Conservation (phyloP, 2,797 vertebrate genomes). For the Acanthopagrus latus region DNA sequence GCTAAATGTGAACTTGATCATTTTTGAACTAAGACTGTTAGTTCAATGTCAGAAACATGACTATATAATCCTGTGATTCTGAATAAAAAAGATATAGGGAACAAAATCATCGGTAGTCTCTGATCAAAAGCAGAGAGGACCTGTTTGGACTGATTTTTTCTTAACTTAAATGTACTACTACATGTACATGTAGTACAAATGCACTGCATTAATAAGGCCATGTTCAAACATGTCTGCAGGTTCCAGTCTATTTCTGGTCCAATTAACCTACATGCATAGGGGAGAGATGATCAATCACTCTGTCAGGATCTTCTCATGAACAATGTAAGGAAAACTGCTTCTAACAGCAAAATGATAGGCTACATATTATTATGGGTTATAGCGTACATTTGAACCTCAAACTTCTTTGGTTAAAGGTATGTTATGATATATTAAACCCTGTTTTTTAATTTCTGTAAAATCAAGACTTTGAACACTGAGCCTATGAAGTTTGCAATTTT, state of each 20-base stretch:
- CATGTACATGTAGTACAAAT: no score
- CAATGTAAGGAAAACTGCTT: neutral
- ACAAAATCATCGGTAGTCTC: neutral
- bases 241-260: slow-evolving; percentile 21
- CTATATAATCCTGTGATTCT: neutral
- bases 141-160: neutral
- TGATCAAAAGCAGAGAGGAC: neutral
- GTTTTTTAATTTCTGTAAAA: neutral
- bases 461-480: neutral
- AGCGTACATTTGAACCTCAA: neutral
- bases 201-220: neutral
- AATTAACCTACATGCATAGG: slow-evolving; percentile 8
- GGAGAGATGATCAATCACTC: slow-evolving; percentile 17
- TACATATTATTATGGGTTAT: neutral
- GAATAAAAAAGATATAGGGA: neutral
- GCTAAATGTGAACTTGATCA: no score
- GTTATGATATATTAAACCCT: neutral
- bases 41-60: neutral
- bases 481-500: neutral
- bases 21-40: no score
- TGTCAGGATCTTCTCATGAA: neutral
- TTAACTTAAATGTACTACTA: neutral
- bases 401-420: neutral
- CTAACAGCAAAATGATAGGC: neutral
- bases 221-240: neutral